Evolutionary conservation across 2,888 invertebrate species (phyloP), one percentile per base, ranked within the genome.

Genomic region (Pachliopta kotzebuea): DNA sequence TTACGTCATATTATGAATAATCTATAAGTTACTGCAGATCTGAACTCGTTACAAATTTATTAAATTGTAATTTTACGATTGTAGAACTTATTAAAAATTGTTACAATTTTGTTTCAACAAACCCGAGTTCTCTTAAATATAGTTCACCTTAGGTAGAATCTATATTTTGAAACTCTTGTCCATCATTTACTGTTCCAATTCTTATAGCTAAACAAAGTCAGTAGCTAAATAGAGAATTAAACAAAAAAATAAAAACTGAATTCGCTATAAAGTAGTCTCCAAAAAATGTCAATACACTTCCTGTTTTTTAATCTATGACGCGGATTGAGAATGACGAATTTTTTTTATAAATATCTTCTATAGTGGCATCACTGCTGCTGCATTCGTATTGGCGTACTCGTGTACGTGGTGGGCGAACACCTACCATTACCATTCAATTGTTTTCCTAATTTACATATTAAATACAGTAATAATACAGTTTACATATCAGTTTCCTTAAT

Each of bases 371-470:
- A 18, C 29, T 23, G 26, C 23, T 14, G 29, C 21, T 37, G 65
- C 56, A 23, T 52, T 37, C 58, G 56, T 64, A 29, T 24, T 49
- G 58, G 60, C 60, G 62, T 26, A 59, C 58, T 61, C 60, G 37
- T 37, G 53, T 59, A 65, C 58, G 60, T 50, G 49, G 42, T 55
- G 49, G 49, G 45, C 57, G 29, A 54, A 65, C 58, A 59, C 37
- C 20, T 50, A 63, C 58, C 56, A 65, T 29, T 54, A 66, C 62
- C 54, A 66, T 62, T 67, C 65, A 63, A 70, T 68, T 70, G 69
- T 70, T 68, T 68, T 67, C 66, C 67, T 68, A 67, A 64, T 61
- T 65, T 60, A 58, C 67, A 68, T 67, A 65, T 62, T 67, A 68
- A 56, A 62, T 66, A 49, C n/a, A n/a, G n/a, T n/a, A n/a, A n/a